Percentiles rank a stretch among this genome's conserved stretches.
These are phyloP conservation scores for Agrotis clavis DNA, from an alignment of 2,888 invertebrate species.

Conservation along the genomic window DNA sequence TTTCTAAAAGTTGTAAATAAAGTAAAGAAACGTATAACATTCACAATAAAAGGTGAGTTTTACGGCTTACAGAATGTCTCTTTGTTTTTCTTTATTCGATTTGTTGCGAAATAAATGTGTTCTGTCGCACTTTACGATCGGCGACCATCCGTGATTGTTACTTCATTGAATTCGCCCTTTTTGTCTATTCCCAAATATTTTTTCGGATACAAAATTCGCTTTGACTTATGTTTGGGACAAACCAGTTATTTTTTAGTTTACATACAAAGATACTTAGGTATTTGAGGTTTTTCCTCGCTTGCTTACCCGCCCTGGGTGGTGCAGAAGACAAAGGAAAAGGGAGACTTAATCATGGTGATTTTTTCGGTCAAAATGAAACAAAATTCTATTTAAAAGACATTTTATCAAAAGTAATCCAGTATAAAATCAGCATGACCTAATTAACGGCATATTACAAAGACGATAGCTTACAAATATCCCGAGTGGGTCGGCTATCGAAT, in stretches of 20 bases:
- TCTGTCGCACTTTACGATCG: conserved; percentile 63
- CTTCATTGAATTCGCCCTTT: conserved; percentile 55
- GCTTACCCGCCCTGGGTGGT: too few relatives aligned
- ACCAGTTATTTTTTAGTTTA: conserved; percentile 17
- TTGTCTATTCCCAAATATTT: conserved; percentile 42
- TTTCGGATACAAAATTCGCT: conserved; percentile 30
- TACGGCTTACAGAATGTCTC: conserved; percentile 62
- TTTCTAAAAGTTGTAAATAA: conserved; percentile 61
- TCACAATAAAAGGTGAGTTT: conserved; percentile 67
- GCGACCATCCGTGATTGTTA: conserved; percentile 60
- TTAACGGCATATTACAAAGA: conserved; percentile 52
- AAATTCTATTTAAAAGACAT: background rate
- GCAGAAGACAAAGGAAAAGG: too few relatives aligned
- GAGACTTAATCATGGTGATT: too few relatives aligned
- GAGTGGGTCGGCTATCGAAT: conserved; percentile 67
- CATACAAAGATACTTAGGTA: background rate
- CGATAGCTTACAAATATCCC: conserved; percentile 65
- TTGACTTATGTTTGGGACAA: conserved; percentile 23
- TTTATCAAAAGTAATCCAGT: background rate
- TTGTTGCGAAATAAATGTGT: conserved; percentile 60
- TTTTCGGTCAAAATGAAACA: background rate
- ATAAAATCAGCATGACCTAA: conserved; percentile 53
- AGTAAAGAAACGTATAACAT: conserved; percentile 55
- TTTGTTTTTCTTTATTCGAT: conserved; percentile 66
- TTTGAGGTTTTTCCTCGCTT: too few relatives aligned